These are phyloP conservation scores for Halisarca cf. caerulea DNA, from an alignment of 37 sponge, comb jelly and placozoan genomes.

Conservation along the genomic window DNA sequence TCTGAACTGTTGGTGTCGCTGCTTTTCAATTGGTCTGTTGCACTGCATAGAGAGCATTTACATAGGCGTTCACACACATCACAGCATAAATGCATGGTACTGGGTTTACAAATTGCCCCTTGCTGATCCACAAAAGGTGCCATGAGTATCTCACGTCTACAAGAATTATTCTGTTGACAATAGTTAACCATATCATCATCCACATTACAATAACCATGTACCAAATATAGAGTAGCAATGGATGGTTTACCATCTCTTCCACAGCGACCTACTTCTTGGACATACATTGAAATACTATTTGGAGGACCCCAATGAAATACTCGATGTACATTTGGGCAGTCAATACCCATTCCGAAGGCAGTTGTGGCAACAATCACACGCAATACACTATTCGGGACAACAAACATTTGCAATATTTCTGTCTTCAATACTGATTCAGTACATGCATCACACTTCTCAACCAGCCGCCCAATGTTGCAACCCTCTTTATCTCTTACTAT, in stretches of 20 bases:
- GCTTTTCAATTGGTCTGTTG: no score
- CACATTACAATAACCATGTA: neutral
- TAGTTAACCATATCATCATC: neutral
- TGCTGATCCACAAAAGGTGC: neutral
- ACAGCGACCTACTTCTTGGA: neutral
- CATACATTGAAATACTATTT: neutral
- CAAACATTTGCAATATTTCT: neutral
- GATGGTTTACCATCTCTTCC: neutral
- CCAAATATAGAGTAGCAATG: neutral
- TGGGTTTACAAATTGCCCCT: neutral
- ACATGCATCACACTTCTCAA: slow-evolving; percentile 5
- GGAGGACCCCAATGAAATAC: neutral
- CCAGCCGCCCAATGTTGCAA: neutral
- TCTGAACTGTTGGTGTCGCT: no score
- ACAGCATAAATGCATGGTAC: neutral
- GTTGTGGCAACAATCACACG: no score
- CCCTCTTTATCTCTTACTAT: neutral
- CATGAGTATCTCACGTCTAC: neutral
- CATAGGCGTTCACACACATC: no score
- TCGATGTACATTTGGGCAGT: no score
- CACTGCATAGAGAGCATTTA: no score
- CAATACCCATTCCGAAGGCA: no score
- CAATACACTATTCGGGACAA: neutral
- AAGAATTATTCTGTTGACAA: neutral
- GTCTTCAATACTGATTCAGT: neutral